Evolutionary conservation across 2,888 invertebrate genomes (phyloP), one percentile per base, ranked within the genome.

Genomic region (Drosophila pseudotalamancana): DNA sequence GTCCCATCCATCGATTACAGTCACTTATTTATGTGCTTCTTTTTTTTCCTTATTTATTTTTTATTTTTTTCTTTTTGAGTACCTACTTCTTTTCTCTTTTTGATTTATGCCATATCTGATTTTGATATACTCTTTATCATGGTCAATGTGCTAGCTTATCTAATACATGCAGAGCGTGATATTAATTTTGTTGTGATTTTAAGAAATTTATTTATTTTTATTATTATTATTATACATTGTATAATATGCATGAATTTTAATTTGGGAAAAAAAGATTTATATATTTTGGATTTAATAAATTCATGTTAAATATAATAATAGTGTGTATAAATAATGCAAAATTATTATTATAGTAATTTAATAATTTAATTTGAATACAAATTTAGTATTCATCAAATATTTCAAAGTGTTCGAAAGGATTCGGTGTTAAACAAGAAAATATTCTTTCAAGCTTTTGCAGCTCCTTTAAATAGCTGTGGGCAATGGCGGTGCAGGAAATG

Each of bases 21-120:
- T 70, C 77, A 80, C 78, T 73, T 87, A 87, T 84, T 80, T 80
- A 79, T 83, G 64, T 51, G 50, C 69, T 57, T 81, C 72, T 72
- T 78, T 51, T 25, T 69, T 51, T 71, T 60, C 54, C 29, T 51
- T 48, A 54, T 63, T 79, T 60, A 42, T 57, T 45, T 57, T 63
- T 65, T 68, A 50, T 57, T 62, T 69, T 62, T 45, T 60, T 46
- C 54, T 63, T 64, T 71, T 53, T 60, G n/a, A n/a, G 14, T 25
- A 42, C 16, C n/a, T 29, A 18, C 27, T 8, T 40, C 11, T 62
- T 46, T 55, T 42, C 55, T 54, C 56, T 60, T 55, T 59, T 60
- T 72, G 60, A 73, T 68, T 71, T 62, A 65, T 54, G 56, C 34
- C 18, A 23, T 48, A 14, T 40, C 31, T 19, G 35, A 60, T 57